Base-by-base conservation (phyloP, 2,113 vertebrate genomes). In the Reinhardtius hippoglossoides region DNA sequence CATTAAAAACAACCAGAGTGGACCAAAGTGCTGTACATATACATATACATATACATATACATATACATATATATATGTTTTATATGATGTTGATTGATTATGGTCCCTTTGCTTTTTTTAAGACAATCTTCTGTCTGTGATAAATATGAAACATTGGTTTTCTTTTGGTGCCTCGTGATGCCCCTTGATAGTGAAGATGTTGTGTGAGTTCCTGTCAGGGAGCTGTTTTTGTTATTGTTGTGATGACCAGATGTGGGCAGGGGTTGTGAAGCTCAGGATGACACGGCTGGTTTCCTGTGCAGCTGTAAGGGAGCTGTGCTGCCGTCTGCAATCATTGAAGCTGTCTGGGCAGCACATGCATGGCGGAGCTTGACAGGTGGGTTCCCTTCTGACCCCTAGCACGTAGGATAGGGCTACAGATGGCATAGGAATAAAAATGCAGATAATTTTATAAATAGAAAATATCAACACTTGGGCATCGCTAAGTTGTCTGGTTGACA, bases 241-340 rank as follows among this genome's bases (percentile, higher is more conserved):
- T 54, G 70, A 78, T 50, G 52, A 74, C 50, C 85, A 69, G 62
- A 74, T 67, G 76, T 68, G 60, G 23, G 65, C 55, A 55, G 56
- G n/a, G 14, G 59, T 65, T 9, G 0, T 1, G 4, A 35, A n/a
- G 66, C 67, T 68, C 73, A 78, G 35, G 68, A 86, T 59, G 76
- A 78, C 68, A 82, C 3, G 50, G 71, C 65, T 74, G 64, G 73
- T 86, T 92, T 90, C 86, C 83, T 88, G 79, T 80, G 78, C 82
- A 85, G 84, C 84, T 90, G 87, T 13, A 35, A 69, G 69, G 60
- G 71, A 65, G 48, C 73, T 42, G 52, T 12, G 14, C 67, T 71
- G 71, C 65, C 14, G 15, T 56, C 69, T 74, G 67, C 67, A 31
- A 70, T 76, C 78, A 81, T 74, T 35, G 1, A 13, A 64, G 27